Base-by-base conservation (phyloP, 2,888 invertebrate species). In the Tethea ocularis region DNA sequence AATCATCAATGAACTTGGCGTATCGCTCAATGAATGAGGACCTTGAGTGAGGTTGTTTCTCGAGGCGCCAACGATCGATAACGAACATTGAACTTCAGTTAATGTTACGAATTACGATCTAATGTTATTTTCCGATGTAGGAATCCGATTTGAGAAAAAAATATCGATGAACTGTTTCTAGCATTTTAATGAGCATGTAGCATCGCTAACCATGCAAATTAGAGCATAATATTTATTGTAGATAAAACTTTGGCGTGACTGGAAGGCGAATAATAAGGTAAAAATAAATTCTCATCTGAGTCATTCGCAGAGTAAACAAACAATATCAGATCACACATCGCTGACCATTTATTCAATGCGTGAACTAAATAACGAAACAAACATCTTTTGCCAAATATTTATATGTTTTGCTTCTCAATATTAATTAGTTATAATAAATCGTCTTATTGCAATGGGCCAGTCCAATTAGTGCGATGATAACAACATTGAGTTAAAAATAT, bases 1-100 rank as follows among this genome's bases (percentile, higher is more conserved):
- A 77, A 60, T 83, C 75, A 88, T 90, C 87, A 91, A 91, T 91
- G 91, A 84, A 83, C 75, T 82, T 84, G 82, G 79, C 83, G 84
- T 82, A 80, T 69, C 66, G 69, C 63, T 82, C 78, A 84, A 84
- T 86, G 86, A 82, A 84, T 77, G 80, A 72, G 76, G 82, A 78
- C 90, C 89, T 89, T 90, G 88, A 82, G 68, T 74, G 86, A 84
- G 85, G 82, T 86, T 87, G 83, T 80, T 77, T 80, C 77, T 74
- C 79, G 75, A 75, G 71, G 69, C 68, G 78, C 66, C 77, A 78
- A 76, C 81, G 78, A 71, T 78, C 74, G 75, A 79, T 78, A 70
- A 72, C 77, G 77, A 82, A 72, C 89, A 83, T 78, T 88, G 89
- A 89, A 89, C 91, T 88, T 83, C 63, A 56, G 58, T 61, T 66